These are phyloP conservation scores for Zoanthus sociatus DNA, from an alignment of 92 coral and sea anemone species.

Conservation along the genomic window DNA sequence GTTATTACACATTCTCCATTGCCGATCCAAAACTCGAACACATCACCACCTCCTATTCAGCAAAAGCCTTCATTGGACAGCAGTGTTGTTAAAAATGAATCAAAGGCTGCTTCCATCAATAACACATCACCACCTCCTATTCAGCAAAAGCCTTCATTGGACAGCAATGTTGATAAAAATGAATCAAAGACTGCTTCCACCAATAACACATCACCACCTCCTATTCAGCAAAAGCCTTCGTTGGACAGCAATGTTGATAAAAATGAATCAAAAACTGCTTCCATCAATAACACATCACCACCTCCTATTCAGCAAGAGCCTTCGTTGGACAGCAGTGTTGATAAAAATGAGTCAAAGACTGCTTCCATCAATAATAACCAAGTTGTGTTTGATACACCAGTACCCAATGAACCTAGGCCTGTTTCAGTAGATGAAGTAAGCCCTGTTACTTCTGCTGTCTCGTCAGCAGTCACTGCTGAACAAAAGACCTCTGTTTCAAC, in stretches of 20 bases:
- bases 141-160: conserved; percentile 22
- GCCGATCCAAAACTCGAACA: background rate
- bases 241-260: conserved; percentile 2
- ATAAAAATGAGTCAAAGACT: conserved; percentile 10
- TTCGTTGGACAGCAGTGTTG: conserved; percentile 2
- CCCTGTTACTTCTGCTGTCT: background rate
- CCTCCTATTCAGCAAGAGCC: conserved; percentile 12
- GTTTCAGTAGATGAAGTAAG: background rate
- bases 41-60: background rate
- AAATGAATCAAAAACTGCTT: conserved; percentile 1
- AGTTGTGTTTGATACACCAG: conserved; percentile 24
- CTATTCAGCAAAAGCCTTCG: conserved; percentile 2
- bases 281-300: background rate
- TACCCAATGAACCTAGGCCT: background rate
- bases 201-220: too few relatives aligned
- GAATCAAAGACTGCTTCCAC: background rate
- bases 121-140: too few relatives aligned
- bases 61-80: conserved; percentile 23
- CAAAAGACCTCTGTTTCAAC: background rate
- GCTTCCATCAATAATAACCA: background rate
- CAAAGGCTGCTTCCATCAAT: background rate
- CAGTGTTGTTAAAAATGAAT: background rate
- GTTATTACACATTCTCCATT: conserved; percentile 31
- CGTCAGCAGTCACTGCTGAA: background rate
- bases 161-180: background rate